Evolutionary conservation across 2,797 vertebrate species (phyloP), one percentile per base, ranked within the genome.

Genomic region (Mycteria americana): DNA sequence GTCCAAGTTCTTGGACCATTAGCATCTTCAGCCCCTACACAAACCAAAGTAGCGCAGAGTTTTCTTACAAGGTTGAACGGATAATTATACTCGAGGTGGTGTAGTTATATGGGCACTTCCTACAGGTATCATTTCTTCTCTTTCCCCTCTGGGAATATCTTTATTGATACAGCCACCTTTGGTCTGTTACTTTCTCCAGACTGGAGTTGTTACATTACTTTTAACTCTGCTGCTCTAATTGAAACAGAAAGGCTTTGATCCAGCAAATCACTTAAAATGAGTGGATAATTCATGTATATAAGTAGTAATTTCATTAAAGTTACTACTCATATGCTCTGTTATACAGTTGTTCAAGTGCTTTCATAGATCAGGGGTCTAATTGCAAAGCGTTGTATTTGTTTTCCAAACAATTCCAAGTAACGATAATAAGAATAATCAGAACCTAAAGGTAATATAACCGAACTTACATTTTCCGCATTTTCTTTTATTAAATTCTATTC

Each of bases 301-400:
- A 91, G 65, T 78, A 89, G 82, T 83, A 73, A 96, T 94, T 96
- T 96, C 39, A 93, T 86, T 94, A 86, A 92, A 91, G 85, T 76
- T 81, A 81, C 94, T 91, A 37, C 73, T 95, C n/a, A 11, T 70
- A 53, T 84, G 46, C 48, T 91, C 35, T 1, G 2, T 88, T 84
- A 41, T 15, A 60, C 33, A 67, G 54, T 92, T 93, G 53, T 46
- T 92, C 35, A 51, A 96, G 73, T 88, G 79, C 79, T 76, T 94
- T 91, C 57, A 8, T 63, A 92, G 87, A 81, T 81, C 65, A 89
- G 75, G 67, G 33, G 17, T 74, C 84, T 96, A 88, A 92, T 62
- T 91, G 62, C 57, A 89, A 75, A 84, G 59, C 2, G 21, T 31
- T 33, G 15, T 82, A 69, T 90, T 92, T 94, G 33, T 95, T 96